A percentile compares a stretch with the other conserved stretches of the same genome.
Conservation (phyloP, 2,113 vertebrate genomes). For the Nothocercus nigrocapillus region DNA sequence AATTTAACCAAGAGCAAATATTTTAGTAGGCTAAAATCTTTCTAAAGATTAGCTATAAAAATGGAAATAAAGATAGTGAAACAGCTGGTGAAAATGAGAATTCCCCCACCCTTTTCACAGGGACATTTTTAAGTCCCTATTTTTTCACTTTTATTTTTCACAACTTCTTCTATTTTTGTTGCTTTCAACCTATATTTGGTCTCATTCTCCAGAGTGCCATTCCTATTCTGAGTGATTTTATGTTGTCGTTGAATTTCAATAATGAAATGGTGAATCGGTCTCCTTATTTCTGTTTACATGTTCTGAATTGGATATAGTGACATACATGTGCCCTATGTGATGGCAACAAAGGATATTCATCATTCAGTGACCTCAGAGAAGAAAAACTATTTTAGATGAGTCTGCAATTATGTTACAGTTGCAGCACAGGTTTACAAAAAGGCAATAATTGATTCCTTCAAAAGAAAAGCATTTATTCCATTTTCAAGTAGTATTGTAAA, state of each 20-base stretch:
- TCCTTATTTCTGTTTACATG: not conserved
- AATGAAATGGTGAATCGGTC: not conserved
- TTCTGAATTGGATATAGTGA: not conserved
- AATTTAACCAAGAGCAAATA: not conserved
- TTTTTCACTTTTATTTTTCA: not conserved
- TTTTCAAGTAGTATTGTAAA: slow-evolving; percentile 9
- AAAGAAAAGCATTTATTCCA: slow-evolving; percentile 19
- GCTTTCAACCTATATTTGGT: not conserved
- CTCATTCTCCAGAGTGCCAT: not conserved
- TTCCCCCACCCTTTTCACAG: not conserved
- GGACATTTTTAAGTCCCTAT: not conserved
- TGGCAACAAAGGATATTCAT: not conserved
- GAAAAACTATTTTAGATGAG: not conserved
- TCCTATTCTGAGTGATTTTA: not conserved
- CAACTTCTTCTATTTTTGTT: not conserved
- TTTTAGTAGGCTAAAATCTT: not conserved
- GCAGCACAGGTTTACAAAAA: not conserved
- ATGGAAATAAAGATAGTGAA: not conserved
- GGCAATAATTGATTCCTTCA: not conserved
- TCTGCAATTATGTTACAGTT: slow-evolving; percentile 17
- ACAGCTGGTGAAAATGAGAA: not conserved
- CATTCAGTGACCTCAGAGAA: not conserved
- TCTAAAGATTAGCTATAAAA: not conserved
- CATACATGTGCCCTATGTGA: not conserved
- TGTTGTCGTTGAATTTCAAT: not conserved